Conservation (phyloP, 2,888 invertebrate species). For the Ecdyonurus torrentis region DNA sequence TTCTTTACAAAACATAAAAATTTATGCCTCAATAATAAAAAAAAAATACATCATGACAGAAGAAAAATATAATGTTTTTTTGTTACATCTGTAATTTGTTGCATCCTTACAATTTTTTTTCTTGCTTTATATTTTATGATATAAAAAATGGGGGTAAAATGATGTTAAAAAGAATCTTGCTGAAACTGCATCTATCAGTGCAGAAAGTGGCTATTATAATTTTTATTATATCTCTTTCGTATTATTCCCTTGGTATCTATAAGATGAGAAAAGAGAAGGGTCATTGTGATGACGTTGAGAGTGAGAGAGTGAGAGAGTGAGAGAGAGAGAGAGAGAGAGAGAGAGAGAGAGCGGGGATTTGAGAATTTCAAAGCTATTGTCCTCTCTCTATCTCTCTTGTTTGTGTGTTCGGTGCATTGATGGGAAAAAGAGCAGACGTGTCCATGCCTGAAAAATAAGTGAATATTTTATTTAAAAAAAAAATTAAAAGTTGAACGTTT, state of each 20-base stretch:
- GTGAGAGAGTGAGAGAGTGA: constrained; percentile 8
- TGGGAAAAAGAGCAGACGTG: too few relatives aligned
- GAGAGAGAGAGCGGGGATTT: constrained; percentile 8
- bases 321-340: constrained; percentile 7
- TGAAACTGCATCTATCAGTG: neutral
- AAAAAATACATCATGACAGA: too few relatives aligned
- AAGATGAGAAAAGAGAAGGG: too few relatives aligned
- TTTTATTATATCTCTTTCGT: neutral
- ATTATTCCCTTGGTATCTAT: neutral
- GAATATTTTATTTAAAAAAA: too few relatives aligned
- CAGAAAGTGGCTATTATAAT: neutral
- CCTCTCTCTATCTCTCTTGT: neutral
- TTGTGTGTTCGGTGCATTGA: too few relatives aligned
- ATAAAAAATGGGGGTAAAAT: neutral
- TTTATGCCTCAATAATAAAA: too few relatives aligned
- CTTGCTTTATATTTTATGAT: too few relatives aligned
- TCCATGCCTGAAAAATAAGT: too few relatives aligned
- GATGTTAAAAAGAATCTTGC: neutral
- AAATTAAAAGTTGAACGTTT: too few relatives aligned
- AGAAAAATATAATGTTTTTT: too few relatives aligned
- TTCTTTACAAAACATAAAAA: too few relatives aligned
- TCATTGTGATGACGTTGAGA: too few relatives aligned
- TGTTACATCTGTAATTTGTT: neutral
- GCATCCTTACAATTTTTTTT: neutral
- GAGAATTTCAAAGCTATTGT: constrained; percentile 3